Conservation (phyloP, 1,140 invertebrate species). For the Helicoverpa armigera region DNA sequence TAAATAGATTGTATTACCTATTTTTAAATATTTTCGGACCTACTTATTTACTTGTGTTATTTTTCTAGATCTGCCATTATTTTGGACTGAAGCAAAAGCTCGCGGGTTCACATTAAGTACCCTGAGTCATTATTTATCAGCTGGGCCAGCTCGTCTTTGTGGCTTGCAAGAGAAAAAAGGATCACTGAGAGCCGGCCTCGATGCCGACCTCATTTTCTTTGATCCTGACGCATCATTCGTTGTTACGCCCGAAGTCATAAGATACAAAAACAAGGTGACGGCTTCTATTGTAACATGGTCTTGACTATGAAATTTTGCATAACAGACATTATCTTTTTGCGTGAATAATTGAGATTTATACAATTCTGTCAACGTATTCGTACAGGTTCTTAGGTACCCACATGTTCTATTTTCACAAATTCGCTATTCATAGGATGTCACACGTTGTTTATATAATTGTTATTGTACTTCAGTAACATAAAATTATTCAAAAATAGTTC, state of each 20-base stretch:
- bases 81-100: constrained; percentile 88
- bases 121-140: constrained; percentile 87
- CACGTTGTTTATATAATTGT: too few species aligned
- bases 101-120: constrained; percentile 86
- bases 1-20: too few species aligned
- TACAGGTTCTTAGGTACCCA: too few species aligned
- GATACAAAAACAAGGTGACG: constrained; percentile 88
- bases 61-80: constrained; percentile 87
- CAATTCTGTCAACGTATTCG: too few species aligned
- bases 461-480: too few species aligned
- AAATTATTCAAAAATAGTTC: too few species aligned
- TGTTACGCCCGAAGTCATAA: constrained; percentile 85
- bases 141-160: constrained; percentile 88
- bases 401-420: too few species aligned
- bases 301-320: too few species aligned
- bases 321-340: too few species aligned
- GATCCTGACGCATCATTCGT: constrained; percentile 88
- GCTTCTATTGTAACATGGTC: background rate
- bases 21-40: constrained; percentile 89
- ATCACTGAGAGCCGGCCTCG: constrained; percentile 87
- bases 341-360: too few species aligned
- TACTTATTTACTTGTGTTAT: constrained; percentile 27
- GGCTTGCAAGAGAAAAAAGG: constrained; percentile 88
- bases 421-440: too few species aligned
- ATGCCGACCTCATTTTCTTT: constrained; percentile 92